Percentiles rank a stretch among this genome's conserved stretches.
Conservation (phyloP, 2,113 vertebrate species). For the Speoplatyrhinus poulsoni region DNA sequence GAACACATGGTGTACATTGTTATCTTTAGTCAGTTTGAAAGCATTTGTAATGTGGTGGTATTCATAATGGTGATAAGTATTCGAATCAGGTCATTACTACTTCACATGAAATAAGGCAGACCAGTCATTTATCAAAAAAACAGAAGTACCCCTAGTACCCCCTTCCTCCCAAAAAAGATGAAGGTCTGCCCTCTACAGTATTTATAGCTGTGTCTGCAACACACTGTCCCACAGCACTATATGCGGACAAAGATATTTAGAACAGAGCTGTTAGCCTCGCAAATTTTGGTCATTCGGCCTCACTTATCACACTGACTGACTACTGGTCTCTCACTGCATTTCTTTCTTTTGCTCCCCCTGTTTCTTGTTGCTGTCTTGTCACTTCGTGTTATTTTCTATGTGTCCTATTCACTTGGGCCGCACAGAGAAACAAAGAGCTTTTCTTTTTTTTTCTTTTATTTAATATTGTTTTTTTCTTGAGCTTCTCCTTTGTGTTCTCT, state of each 20-base stretch:
- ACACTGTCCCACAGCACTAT: not conserved
- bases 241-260: conserved; percentile 19
- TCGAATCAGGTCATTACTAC: too few relatives aligned
- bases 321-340: not conserved
- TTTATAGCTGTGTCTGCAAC: conserved; percentile 41
- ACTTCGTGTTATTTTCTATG: too few relatives aligned
- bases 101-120: too few relatives aligned
- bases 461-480: not conserved
- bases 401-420: too few relatives aligned
- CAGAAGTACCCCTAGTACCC: conserved; percentile 12
- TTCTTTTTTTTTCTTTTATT: not conserved
- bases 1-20: too few relatives aligned
- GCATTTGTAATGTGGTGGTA: too few relatives aligned
- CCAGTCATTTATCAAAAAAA: too few relatives aligned
- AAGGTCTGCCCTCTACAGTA: conserved; percentile 30
- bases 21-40: too few relatives aligned
- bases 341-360: not conserved
- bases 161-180: conserved; percentile 3
- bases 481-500: not conserved
- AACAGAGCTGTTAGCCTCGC: conserved; percentile 4
- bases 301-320: not conserved
- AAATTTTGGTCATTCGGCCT: not conserved
- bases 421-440: too few relatives aligned
- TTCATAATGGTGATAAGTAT: too few relatives aligned
- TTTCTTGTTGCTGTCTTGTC: not conserved